Base-by-base conservation (phyloP, 2,113 vertebrate species). In the Cochlearius cochlearius region DNA sequence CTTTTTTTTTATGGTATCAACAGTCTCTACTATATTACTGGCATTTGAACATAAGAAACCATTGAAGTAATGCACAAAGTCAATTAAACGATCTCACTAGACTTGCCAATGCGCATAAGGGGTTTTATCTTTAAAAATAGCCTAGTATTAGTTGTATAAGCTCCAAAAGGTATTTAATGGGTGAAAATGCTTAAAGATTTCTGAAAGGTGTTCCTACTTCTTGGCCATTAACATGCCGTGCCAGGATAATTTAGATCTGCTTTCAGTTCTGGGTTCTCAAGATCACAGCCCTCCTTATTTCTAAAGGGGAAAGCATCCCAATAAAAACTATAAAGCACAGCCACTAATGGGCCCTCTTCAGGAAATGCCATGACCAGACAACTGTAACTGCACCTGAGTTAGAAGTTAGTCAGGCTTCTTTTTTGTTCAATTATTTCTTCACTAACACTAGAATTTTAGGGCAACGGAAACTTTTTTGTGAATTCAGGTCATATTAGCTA, bases 401-500 rank as follows among this genome's bases (percentile, higher is more conserved):
- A 71, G 58, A 88, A 94, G 69, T 84, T 82, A 63, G 34, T n/a
- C 30, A 62, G 39, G 41, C 22, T 94, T 79, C 39, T 79, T 69
- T 87, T 83, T 60, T 20, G 58, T 79, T 45, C 20, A 19, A 49
- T 73, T 95, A 38, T 73, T 94, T 94, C 75, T 86, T 92, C 49
- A 79, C 36, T 79, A 47, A 79, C n/a, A 90, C 69, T 90, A 39
- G 27, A 91, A 92, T 90, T 94, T 95, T 79, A 96, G 92, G 49
- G 82, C 94, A 96, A 86, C 50, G 88, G 47, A 95, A 96, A 94
- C 81, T 94, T 94, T 73, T 71, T 66, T 79, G 23, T 79, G 75
- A 96, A 96, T 96, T 96, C 94, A 96, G 96, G 96, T 97, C 96
- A 97, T 92, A 90, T 90, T 95, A 94, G 63, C 93, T 69, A 93